phyloP scores from a whole-genome alignment of 2,797 vertebrate genomes.

The Malacoctenus gilli region DNA sequence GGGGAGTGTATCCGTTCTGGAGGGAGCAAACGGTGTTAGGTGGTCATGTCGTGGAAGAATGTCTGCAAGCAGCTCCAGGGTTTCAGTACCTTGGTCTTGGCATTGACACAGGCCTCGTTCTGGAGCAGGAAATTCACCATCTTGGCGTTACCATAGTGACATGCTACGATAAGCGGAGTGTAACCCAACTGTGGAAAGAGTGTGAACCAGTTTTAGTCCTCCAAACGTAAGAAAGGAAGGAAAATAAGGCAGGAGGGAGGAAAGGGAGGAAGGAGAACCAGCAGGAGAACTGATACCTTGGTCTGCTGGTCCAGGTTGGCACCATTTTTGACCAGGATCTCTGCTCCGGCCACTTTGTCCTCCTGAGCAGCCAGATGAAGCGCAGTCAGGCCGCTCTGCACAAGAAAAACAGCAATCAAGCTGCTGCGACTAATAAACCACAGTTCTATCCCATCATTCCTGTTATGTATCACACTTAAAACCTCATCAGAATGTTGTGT shows the following conservation, averaged over 20 bases:
- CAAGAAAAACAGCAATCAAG: conserved; percentile 7
- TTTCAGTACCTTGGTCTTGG: conserved; percentile 99
- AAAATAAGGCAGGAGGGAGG: too few relatives aligned
- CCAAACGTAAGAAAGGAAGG: conserved; percentile 21
- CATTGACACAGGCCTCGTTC: conserved; percentile 89
- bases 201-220: too few relatives aligned
- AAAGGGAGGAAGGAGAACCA: too few relatives aligned
- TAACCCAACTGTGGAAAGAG: conserved; percentile 99
- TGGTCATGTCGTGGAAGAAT: too few relatives aligned
- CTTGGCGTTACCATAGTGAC: conserved; percentile 97
- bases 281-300: conserved; percentile 83
- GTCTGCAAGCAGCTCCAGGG: too few relatives aligned
- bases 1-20: conserved; percentile 96
- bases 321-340: conserved; percentile 86
- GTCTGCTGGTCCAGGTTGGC: conserved; percentile 93
- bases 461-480: too few relatives aligned
- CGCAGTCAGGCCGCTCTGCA: conserved; percentile 91
- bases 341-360: conserved; percentile 90
- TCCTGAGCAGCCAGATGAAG: conserved; percentile 97
- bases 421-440: too few relatives aligned
- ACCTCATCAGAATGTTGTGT: too few relatives aligned
- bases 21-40: too few relatives aligned
- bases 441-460: too few relatives aligned
- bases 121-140: conserved; percentile 98
- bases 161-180: conserved; percentile 95